Evolutionary conservation across 2,797 vertebrate species (phyloP), one percentile per base, ranked within the genome.

Genomic region (Diplodus sargus): DNA sequence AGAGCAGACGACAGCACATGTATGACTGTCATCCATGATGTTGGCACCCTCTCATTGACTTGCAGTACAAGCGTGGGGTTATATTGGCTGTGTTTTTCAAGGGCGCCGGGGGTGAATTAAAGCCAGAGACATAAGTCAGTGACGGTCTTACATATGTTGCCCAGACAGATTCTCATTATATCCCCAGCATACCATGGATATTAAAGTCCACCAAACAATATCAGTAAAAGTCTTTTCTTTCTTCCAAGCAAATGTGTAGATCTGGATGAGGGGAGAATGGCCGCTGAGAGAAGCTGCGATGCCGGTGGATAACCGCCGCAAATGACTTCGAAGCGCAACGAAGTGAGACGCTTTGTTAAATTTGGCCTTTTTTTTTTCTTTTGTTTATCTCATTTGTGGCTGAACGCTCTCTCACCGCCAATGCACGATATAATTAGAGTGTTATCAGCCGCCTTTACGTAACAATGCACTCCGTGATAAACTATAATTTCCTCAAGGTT

Each of bases 1-100:
- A 76, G 53, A 59, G 78, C 84, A 78, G 80, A 81, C 89, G 85
- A 90, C 62, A 49, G 75, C 87, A 89, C 68, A 82, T 81, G 86
- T 82, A 72, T 54, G 61, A 87, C 74, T 76, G 71, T 60, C 76
- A 49, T 65, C 75, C 74, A 23, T 64, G 76, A 76, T 86, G 82
- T 76, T 85, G 69, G 59, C 85, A 79, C 83, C 49, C 47, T 2
- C 78, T 89, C 59, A 78, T 51, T 85, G 85, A 76, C 82, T 85
- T 69, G 63, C 60, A 45, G 69, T 81, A 64, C 78, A 84, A 82
- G 80, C 74, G 56, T 64, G 58, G 70, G 67, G 79, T 89, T 82
- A 78, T 76, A 16, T 66, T 74, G 60, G 56, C 48, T 34, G 23
- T 45, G 60, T 76, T 70, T 74, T 70, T 79, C 79, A 89, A 86